phyloP scores from a whole-genome alignment of 2,113 vertebrate genomes.

The Grammomys surdaster region DNA sequence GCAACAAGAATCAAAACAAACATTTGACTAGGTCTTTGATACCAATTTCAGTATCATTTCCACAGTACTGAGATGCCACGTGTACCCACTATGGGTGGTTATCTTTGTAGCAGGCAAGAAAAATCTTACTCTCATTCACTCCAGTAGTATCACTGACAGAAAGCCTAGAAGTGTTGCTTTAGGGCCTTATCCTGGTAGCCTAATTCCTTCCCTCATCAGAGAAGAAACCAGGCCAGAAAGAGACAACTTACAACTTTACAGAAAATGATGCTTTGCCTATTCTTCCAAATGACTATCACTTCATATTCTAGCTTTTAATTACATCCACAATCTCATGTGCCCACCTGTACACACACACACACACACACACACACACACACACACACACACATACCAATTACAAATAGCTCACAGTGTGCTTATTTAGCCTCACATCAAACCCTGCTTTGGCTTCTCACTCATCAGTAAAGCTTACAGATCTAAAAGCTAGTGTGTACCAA shows the following conservation, averaged over 20 bases:
- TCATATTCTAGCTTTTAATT: background rate
- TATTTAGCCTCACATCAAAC: background rate
- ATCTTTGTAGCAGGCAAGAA: background rate
- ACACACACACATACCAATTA: background rate
- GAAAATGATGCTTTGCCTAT: background rate
- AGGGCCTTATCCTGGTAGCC: background rate
- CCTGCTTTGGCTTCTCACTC: background rate
- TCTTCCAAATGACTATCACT: background rate
- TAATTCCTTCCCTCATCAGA: background rate
- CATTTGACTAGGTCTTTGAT: background rate
- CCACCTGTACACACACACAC: too few species aligned
- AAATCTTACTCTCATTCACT: background rate
- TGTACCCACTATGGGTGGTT: background rate
- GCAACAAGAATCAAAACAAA: background rate
- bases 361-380: background rate
- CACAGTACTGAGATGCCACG: background rate
- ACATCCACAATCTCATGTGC: background rate
- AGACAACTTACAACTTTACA: background rate
- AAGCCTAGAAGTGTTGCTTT: background rate
- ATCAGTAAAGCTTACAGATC: constrained; percentile 17
- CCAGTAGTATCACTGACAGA: background rate
- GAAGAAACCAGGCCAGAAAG: background rate
- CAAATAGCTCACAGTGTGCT: background rate
- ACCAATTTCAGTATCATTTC: background rate
- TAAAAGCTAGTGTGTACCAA: constrained; percentile 48